phyloP scores from a whole-genome alignment of 2,113 vertebrate genomes.

The Caranx ignobilis region DNA sequence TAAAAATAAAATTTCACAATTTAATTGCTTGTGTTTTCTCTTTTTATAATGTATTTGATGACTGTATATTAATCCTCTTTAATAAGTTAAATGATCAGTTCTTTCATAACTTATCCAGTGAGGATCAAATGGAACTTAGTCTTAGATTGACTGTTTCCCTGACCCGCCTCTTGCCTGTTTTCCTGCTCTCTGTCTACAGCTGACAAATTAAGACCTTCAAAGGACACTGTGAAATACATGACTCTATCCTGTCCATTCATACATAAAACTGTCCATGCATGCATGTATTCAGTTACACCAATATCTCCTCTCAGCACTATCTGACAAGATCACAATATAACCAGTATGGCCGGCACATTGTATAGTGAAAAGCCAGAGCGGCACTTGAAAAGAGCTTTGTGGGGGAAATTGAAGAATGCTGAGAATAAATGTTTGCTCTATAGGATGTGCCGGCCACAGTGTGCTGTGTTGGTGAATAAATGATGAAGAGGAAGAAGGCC shows the following conservation, averaged over 20 bases:
- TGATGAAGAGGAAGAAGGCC: constrained; percentile 81
- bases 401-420: constrained; percentile 81
- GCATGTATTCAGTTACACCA: constrained; percentile 68
- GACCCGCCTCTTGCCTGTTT: neutral
- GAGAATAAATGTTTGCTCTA: constrained; percentile 81
- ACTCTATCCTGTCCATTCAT: constrained; percentile 45
- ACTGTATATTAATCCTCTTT: neutral
- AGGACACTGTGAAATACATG: constrained; percentile 41
- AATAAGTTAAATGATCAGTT: neutral
- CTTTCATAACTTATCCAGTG: neutral
- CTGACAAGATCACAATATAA: constrained; percentile 63
- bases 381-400: constrained; percentile 78
- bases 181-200: constrained; percentile 11
- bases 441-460: constrained; percentile 73
- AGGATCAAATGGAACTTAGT: neutral
- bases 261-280: constrained; percentile 54
- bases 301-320: constrained; percentile 71
- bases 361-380: constrained; percentile 41
- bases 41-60: neutral
- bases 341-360: constrained; percentile 53
- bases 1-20: no score
- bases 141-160: neutral
- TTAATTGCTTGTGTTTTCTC: neutral
- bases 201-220: constrained; percentile 56
- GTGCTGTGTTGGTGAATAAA: constrained; percentile 85